These are phyloP conservation scores for Patella pellucida DNA, from an alignment of 2,888 invertebrate genomes.

Conservation along the genomic window DNA sequence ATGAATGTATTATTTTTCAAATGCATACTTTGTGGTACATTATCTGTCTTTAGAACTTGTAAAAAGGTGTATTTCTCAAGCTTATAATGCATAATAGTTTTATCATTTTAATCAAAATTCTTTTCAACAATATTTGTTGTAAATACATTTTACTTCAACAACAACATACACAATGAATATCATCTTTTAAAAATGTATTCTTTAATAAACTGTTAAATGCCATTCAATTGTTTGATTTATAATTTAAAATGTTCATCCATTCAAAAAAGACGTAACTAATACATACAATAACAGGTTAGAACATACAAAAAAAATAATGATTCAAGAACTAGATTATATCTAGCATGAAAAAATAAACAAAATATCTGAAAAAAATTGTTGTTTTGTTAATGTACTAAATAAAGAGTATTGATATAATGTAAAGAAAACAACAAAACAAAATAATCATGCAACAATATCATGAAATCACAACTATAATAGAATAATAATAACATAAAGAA, in stretches of 20 bases:
- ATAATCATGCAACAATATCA: constrained; percentile 5
- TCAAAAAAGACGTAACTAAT: too few relatives aligned
- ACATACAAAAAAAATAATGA: background rate
- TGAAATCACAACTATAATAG: constrained; percentile 5
- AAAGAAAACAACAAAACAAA: background rate
- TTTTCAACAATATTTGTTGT: too few relatives aligned
- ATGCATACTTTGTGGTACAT: too few relatives aligned
- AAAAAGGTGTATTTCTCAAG: too few relatives aligned
- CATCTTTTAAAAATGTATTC: background rate
- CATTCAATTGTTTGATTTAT: background rate
- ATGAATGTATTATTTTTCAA: too few relatives aligned
- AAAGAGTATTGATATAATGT: background rate
- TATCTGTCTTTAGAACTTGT: too few relatives aligned
- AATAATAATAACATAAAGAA: background rate
- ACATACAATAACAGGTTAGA: background rate
- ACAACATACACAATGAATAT: too few relatives aligned
- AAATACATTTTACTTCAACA: too few relatives aligned
- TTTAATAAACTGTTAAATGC: background rate
- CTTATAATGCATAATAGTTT: too few relatives aligned
- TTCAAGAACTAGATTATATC: constrained; percentile 1
- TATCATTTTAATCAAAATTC: too few relatives aligned
- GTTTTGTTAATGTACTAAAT: background rate
- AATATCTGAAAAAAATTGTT: background rate
- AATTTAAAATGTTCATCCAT: too few relatives aligned
- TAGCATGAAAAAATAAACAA: background rate